These are phyloP conservation scores for Psilopogon haemacephalus DNA, from an alignment of 2,113 vertebrate genomes.

Conservation along the genomic window DNA sequence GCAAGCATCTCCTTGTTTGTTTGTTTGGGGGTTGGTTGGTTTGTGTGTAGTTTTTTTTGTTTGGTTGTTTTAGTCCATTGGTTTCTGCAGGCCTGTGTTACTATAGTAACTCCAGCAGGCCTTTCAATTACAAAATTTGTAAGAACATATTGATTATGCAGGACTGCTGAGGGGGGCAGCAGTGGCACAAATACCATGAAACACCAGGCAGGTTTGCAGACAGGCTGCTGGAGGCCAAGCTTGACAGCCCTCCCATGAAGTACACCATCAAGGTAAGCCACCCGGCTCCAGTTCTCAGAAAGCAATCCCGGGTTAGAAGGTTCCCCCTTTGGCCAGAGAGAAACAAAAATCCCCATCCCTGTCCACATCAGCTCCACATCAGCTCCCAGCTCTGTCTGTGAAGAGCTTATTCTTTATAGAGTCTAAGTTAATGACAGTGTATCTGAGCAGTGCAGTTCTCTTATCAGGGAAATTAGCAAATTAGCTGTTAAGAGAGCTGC, in stretches of 20 bases:
- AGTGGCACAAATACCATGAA: not conserved
- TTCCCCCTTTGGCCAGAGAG: not conserved
- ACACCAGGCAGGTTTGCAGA: not conserved
- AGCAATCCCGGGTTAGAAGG: not conserved
- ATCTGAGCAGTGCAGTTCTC: not conserved
- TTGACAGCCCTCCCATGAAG: not conserved
- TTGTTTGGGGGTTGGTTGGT: not conserved
- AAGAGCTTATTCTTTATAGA: not conserved
- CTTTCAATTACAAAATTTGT: constrained; percentile 59
- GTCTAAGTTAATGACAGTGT: constrained; percentile 33
- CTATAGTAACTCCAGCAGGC: constrained; percentile 55
- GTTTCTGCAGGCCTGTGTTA: constrained; percentile 46
- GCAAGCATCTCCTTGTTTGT: not conserved
- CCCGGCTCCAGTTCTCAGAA: not conserved
- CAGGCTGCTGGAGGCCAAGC: not conserved
- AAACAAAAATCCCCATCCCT: not conserved
- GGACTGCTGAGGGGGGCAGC: not conserved
- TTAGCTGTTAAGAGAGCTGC: constrained; percentile 19
- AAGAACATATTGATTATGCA: constrained; percentile 24
- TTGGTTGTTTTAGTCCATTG: constrained; percentile 1
- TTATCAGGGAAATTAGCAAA: constrained; percentile 49
- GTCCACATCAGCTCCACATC: too few species aligned
- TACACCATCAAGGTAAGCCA: not conserved
- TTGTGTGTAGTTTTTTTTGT: not conserved
- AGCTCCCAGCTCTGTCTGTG: too few species aligned